Evolutionary conservation across 2,888 invertebrate species (phyloP), one percentile per base, ranked within the genome.

Genomic region (Pristionchus mayeri): DNA sequence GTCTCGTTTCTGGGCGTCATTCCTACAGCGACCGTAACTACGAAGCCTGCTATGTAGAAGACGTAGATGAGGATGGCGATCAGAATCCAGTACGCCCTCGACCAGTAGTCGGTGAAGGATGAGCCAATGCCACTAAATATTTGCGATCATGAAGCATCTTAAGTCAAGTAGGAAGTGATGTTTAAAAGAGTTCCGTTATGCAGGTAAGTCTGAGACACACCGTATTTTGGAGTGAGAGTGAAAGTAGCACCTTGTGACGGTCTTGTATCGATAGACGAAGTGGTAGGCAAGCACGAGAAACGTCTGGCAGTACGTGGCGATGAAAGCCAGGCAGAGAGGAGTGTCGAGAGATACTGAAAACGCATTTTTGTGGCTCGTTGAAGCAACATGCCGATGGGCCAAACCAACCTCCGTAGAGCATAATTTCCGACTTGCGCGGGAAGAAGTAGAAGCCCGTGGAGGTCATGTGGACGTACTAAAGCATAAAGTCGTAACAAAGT

Each of bases 401-500:
- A 6, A 60, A 3, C 71, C n/a, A 7, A 40, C 71, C 40, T 40
- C 40, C 71, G n/a, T 40, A 71, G 0, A 71, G 2, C 40, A 24
- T n/a, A 11, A 16, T 37, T 71, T 40, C 71, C 7, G 44, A 11
- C 0, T 24, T 0, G 9, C 40, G 34, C 6, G 71, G 71, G 37
- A 71, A 71, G 44, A 71, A 40, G 40, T 40, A 71, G 40, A 71
- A 71, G 0, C 40, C 71, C 16, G 71, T 1, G 7, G 40, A 40
- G 40, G 71, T 71, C 40, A 71, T 71, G 40, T 71, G 71, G 2
- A 71, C 30, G 71, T 71, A 71, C 71, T 71, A 24, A 71, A 54
- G 9, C 7, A 44, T 44, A 44, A 9, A 9, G 6, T 44, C 44
- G 13, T n/a, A n/a, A n/a, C n/a, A 44, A 44, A 44, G 13, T 44